These are phyloP conservation scores for Loripinus fragilis DNA, from an alignment of 2,888 invertebrate species.

Conservation along the genomic window DNA sequence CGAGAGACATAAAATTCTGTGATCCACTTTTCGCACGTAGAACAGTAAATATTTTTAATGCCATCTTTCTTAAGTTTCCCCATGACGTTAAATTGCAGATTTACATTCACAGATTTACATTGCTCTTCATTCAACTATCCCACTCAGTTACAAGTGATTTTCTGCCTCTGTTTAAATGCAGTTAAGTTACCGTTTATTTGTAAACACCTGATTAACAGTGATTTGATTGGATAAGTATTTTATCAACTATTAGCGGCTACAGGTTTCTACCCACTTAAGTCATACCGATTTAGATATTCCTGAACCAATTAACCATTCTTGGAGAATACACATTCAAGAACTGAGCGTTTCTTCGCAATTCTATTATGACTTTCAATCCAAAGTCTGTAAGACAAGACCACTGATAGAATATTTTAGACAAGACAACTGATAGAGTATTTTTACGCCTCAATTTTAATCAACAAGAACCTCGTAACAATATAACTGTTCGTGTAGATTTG, in stretches of 20 bases:
- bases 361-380: no score
- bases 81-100: neutral
- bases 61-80: slow-evolving; percentile 19
- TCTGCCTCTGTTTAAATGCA: neutral
- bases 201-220: neutral
- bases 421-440: neutral
- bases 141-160: neutral
- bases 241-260: neutral
- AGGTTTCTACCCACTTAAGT: neutral
- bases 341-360: neutral
- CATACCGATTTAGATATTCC: slow-evolving; percentile 2
- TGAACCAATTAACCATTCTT: neutral
- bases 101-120: slow-evolving; percentile 2
- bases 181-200: neutral
- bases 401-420: neutral
- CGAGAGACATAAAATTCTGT: slow-evolving; percentile 40
- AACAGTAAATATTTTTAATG: slow-evolving; percentile 41
- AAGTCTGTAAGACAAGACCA: neutral
- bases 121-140: neutral
- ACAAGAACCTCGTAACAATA: neutral
- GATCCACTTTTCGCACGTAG: slow-evolving; percentile 44
- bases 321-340: neutral
- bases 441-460: neutral
- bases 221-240: neutral
- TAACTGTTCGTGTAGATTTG: neutral